Evolutionary conservation across 1,140 invertebrate species (phyloP), one percentile per base, ranked within the genome.

Genomic region (Fopius arisanus): DNA sequence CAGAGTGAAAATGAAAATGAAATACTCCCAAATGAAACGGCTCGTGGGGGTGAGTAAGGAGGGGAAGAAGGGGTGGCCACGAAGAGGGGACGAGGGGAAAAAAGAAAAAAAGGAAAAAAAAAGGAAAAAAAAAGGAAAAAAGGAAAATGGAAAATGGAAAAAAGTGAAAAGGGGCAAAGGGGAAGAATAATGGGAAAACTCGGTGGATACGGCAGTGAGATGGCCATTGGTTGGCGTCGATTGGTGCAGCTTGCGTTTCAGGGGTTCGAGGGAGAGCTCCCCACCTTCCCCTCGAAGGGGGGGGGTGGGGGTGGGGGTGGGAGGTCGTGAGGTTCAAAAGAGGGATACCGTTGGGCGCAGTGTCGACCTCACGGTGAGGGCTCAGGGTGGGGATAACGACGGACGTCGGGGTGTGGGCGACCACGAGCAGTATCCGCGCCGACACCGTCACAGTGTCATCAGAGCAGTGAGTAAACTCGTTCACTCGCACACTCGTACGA

Each of bases 391-490:
- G 40, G 23, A 43, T 43, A 68, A 68, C 40, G 40, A 51, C 33
- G 37, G 37, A 40, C 67, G 40, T n/a, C 19, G 14, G 51, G 33
- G 51, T 70, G 69, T 67, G 75, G 71, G 72, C 68, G 69, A 76
- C 70, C 75, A 76, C 71, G 69, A 76, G 72, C 75, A 76, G 75
- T 76, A 76, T 73, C 40, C 75, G 72, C 75, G 72, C 51, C 33
- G 72, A 74, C 75, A 71, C 68, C 75, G 75, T 71, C 75, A 71
- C 68, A 72, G 75, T 71, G 65, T 74, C 63, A 76, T 66, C 23
- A 68, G 73, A n/a, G n/a, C n/a, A n/a, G n/a, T n/a, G n/a, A n/a
- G n/a, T n/a, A n/a, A n/a, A n/a, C n/a, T n/a, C n/a, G n/a, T n/a
- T n/a, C n/a, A n/a, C n/a, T n/a, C n/a, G n/a, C n/a, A n/a, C n/a